Percentiles rank a stretch among this genome's conserved stretches.
These are phyloP conservation scores for Poeciliopsis occidentalis DNA, from an alignment of 2,113 vertebrate genomes.

Conservation along the genomic window DNA sequence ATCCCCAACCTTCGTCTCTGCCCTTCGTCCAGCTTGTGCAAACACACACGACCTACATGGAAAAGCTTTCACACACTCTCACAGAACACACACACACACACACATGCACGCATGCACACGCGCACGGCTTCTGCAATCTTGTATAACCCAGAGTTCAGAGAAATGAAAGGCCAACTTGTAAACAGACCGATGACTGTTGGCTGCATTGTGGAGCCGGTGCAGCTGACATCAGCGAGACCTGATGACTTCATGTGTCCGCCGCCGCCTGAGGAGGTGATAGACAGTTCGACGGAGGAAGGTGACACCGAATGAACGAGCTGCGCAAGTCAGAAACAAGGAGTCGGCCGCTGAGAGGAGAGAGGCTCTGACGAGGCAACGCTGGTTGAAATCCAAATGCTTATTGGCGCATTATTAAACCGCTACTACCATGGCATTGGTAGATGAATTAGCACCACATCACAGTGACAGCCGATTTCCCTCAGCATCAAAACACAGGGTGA, in stretches of 20 bases:
- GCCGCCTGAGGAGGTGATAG: conserved; percentile 33
- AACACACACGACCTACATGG: conserved; percentile 70
- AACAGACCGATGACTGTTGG: conserved; percentile 46
- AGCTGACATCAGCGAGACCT: conserved; percentile 51
- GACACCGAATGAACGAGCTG: conserved; percentile 36
- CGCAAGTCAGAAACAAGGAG: background rate
- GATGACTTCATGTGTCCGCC: conserved; percentile 53
- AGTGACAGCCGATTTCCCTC: background rate
- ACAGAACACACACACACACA: background rate
- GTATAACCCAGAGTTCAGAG: conserved; percentile 47
- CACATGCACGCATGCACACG: background rate
- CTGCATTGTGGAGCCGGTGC: conserved; percentile 31
- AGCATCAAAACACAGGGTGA: background rate
- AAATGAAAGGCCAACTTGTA: conserved; percentile 52
- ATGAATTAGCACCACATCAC: conserved; percentile 2
- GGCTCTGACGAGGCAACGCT: background rate
- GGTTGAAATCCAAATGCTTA: conserved; percentile 3
- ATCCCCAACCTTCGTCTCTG: conserved; percentile 26
- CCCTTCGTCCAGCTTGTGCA: conserved; percentile 34
- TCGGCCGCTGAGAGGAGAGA: background rate
- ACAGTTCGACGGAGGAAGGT: conserved; percentile 23
- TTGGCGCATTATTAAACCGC: background rate
- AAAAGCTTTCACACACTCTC: conserved; percentile 13
- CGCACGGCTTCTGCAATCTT: conserved; percentile 14
- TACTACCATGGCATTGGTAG: background rate